phyloP scores from a whole-genome alignment of 2,888 invertebrate species.

The Diarsia mendica region DNA sequence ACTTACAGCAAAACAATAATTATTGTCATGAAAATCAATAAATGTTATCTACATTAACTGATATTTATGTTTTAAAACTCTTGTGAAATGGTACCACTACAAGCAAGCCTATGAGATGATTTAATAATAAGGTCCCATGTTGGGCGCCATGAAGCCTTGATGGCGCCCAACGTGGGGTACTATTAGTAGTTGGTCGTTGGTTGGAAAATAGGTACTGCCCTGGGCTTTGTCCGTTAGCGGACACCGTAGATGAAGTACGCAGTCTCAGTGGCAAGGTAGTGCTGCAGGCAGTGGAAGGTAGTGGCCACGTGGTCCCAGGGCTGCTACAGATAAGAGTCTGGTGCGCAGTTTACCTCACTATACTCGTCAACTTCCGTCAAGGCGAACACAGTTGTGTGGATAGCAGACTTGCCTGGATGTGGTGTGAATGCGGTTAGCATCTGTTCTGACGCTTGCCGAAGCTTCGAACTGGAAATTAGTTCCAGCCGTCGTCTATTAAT shows the following conservation, averaged over 20 bases:
- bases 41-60: too few relatives aligned
- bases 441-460: background rate
- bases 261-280: background rate
- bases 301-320: background rate
- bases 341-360: background rate
- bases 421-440: too few relatives aligned
- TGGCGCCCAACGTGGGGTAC: too few relatives aligned
- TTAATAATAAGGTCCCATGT: too few relatives aligned
- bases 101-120: too few relatives aligned
- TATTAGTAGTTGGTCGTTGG: background rate
- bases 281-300: background rate
- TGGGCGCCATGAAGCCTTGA: too few relatives aligned
- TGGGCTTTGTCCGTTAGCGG: background rate
- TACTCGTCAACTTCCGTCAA: too few relatives aligned
- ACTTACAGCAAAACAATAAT: background rate
- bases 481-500: background rate
- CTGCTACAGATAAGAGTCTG: background rate
- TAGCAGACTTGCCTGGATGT: too few relatives aligned
- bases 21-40: background rate
- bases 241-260: background rate
- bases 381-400: too few relatives aligned
- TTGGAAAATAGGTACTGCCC: background rate
- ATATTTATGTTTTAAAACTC: too few relatives aligned
- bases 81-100: too few relatives aligned
- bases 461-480: too few relatives aligned